Conservation (phyloP, 2,888 invertebrate genomes). For the Drosophila nigricruria region DNA sequence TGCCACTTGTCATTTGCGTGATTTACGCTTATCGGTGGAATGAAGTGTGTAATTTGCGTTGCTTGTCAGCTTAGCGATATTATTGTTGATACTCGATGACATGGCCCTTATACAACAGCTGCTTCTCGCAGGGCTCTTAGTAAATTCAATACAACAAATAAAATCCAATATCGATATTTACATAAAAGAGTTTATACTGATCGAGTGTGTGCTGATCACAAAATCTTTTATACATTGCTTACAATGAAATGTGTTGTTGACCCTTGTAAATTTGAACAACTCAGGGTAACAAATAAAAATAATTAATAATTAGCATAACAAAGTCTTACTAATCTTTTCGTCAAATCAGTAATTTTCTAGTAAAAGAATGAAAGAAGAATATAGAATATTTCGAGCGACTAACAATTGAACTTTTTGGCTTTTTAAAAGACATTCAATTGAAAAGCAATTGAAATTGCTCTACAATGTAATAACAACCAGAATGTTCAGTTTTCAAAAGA, state of each 20-base stretch:
- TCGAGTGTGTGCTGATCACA: background rate
- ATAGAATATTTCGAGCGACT: background rate
- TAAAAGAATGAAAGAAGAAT: background rate
- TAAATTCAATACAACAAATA: background rate
- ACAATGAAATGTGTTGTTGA: too few relatives aligned
- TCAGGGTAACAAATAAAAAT: too few relatives aligned
- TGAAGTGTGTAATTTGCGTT: slow-evolving; percentile 65
- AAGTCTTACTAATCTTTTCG: too few relatives aligned
- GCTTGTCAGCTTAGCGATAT: slow-evolving; percentile 49
- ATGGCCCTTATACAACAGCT: slow-evolving; percentile 6
- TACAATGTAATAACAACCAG: background rate
- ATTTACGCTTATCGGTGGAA: slow-evolving; percentile 74
- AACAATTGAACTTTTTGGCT: background rate
- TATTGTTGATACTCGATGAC: slow-evolving; percentile 26
- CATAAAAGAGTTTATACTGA: background rate
- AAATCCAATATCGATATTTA: background rate
- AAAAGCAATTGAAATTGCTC: background rate
- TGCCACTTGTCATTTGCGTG: slow-evolving; percentile 76
- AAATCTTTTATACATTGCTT: too few relatives aligned
- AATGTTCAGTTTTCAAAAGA: background rate
- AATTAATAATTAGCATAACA: too few relatives aligned
- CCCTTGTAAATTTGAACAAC: too few relatives aligned
- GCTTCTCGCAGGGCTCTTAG: background rate
- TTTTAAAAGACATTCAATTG: background rate
- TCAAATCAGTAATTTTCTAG: background rate